A percentile compares a stretch with the other conserved stretches of the same genome.
These are phyloP conservation scores for Bovichtus variegatus DNA, from an alignment of 2,797 vertebrate genomes.

Conservation along the genomic window DNA sequence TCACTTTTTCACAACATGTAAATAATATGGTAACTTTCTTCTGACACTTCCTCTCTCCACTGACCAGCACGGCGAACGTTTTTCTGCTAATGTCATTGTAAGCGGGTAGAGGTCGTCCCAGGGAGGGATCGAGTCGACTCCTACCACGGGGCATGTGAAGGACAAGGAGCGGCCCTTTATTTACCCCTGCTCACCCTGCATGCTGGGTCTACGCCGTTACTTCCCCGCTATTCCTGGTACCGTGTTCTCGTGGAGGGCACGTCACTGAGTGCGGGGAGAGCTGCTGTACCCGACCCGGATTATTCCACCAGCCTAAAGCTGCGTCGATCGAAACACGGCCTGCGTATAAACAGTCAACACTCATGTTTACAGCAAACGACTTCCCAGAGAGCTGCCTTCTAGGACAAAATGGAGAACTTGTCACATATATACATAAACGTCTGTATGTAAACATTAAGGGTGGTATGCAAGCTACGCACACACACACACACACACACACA, in stretches of 20 bases:
- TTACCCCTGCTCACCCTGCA: constrained; percentile 72
- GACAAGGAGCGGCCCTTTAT: constrained; percentile 71
- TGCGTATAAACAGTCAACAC: constrained; percentile 72
- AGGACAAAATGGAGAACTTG: constrained; percentile 48
- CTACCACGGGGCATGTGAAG: constrained; percentile 65
- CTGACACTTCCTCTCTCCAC: background rate
- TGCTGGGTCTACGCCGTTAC: constrained; percentile 57
- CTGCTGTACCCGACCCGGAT: constrained; percentile 49
- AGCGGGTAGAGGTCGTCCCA: constrained; percentile 53
- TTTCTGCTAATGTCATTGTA: constrained; percentile 37
- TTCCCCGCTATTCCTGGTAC: constrained; percentile 55
- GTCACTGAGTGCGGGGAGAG: constrained; percentile 14
- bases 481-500: background rate
- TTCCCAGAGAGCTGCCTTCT: constrained; percentile 58
- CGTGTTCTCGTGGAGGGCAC: constrained; percentile 38
- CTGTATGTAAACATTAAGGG: background rate
- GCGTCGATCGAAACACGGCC: constrained; percentile 45
- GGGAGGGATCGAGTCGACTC: constrained; percentile 20
- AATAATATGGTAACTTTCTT: background rate
- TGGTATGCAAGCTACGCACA: background rate
- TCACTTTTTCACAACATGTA: background rate
- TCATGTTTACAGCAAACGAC: constrained; percentile 68
- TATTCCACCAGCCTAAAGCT: constrained; percentile 57
- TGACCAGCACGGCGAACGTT: background rate
- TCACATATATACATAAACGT: background rate